Evolutionary conservation across 2,888 invertebrate species (phyloP), one percentile per base, ranked within the genome.

Genomic region (Sesamia inferens): DNA sequence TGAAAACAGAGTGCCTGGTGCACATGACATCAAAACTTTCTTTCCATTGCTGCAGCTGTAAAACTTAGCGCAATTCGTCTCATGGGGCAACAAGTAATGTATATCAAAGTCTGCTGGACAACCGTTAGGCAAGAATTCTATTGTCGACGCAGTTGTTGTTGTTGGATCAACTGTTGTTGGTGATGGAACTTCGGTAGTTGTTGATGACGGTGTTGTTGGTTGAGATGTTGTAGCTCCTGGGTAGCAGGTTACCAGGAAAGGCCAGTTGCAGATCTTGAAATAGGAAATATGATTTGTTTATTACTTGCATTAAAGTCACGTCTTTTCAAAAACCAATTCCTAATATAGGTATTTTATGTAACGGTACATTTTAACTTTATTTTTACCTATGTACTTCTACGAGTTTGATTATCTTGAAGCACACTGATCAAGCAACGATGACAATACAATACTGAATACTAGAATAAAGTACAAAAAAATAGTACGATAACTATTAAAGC

Each of bases 11-110:
- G 79, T 79, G 0, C 83, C 84, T 0, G 79, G 63, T 0, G 79
- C 44, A 55, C 84, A 84, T n/a, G 68, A 2, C 69, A 69, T 76
- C 16, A 71, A 39, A 57, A 79, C 6, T 47, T 69, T 73, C 0
- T 54, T 31, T 54, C 89, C 89, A 64, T 80, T 65, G 16, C 72
- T 78, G 64, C 88, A 89, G n/a, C 76, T 76, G 22, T 89, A 89
- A 74, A 83, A 89, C 55, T 80, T 82, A 5, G 68, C 54, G 64
- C 89, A 89, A 55, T 85, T 79, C 0, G 71, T 79, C 66, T 85
- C 87, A 24, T 84, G 83, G 2, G 83, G 77, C 22, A 84, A 42
- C 58, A 87, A 44, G 16, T 59, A 31, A 48, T 79, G 78, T 11
- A 79, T 44, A 13, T 68, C 54, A 39, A 84, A 83, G 63, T 86